These are phyloP conservation scores for Eutrigla gurnardus DNA, from an alignment of 2,797 vertebrate genomes.

Conservation along the genomic window DNA sequence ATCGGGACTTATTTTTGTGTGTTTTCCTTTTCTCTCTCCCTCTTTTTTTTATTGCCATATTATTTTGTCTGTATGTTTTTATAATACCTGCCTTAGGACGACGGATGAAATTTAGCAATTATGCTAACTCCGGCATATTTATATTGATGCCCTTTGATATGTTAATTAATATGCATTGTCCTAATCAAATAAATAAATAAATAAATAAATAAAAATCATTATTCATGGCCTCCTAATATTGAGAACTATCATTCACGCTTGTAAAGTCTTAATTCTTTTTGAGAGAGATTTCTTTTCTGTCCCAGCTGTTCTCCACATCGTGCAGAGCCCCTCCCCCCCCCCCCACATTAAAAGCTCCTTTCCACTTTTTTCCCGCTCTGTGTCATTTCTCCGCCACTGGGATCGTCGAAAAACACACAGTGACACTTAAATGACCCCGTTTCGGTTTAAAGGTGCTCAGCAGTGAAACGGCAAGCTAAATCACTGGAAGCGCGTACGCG, in stretches of 20 bases:
- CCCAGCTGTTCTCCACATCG: constrained; percentile 18
- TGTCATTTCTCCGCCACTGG: constrained; percentile 42
- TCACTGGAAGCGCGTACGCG: constrained; percentile 51
- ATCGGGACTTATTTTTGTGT: too few relatives aligned
- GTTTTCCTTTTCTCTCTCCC: too few relatives aligned
- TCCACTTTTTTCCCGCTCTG: constrained; percentile 56
- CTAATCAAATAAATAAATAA: too few relatives aligned
- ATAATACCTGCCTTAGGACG: too few relatives aligned
- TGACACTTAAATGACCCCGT: constrained; percentile 50
- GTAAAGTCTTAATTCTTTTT: not conserved
- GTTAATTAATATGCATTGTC: too few relatives aligned
- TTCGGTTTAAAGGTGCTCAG: constrained; percentile 57
- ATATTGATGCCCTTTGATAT: too few relatives aligned
- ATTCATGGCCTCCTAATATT: constrained; percentile 1
- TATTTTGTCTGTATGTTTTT: too few relatives aligned
- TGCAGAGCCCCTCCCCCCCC: not conserved
- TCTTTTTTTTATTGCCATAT: too few relatives aligned
- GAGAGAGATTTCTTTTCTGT: not conserved
- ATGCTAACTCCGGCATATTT: too few relatives aligned
- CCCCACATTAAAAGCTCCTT: constrained; percentile 37
- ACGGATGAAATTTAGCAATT: too few relatives aligned
- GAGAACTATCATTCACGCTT: not conserved
- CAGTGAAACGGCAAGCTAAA: constrained; percentile 58
- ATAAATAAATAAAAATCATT: not conserved
- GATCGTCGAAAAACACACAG: constrained; percentile 37